phyloP scores from a whole-genome alignment of 2,113 vertebrate genomes.

The Raja brachyura region DNA sequence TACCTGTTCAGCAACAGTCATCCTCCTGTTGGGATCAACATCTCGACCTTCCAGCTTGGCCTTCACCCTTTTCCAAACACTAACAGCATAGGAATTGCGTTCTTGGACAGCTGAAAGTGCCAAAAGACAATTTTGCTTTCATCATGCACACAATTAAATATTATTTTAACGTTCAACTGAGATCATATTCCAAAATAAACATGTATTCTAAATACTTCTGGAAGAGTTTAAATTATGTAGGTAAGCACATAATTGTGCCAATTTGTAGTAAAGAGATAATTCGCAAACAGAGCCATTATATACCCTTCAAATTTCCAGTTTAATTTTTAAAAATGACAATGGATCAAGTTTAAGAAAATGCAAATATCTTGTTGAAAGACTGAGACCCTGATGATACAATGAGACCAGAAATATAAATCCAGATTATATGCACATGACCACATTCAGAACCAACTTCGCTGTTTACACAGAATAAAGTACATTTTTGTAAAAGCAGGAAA shows the following conservation, averaged over 20 bases:
- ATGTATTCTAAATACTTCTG: not conserved
- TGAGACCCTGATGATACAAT: not conserved
- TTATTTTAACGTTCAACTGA: not conserved
- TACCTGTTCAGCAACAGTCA: conserved; percentile 97
- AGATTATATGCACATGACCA: not conserved
- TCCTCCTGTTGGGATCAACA: conserved; percentile 88
- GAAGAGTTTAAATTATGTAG: not conserved
- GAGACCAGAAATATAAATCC: not conserved
- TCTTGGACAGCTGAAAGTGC: conserved; percentile 81
- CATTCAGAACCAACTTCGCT: not conserved
- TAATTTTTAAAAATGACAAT: too few species aligned
- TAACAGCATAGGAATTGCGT: conserved; percentile 96
- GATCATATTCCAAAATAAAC: not conserved
- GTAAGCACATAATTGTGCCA: not conserved
- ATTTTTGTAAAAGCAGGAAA: not conserved
- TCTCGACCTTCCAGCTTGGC: conserved; percentile 97
- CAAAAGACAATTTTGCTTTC: not conserved
- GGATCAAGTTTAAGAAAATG: too few species aligned
- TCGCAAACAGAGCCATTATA: not conserved
- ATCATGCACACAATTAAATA: not conserved
- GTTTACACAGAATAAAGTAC: not conserved
- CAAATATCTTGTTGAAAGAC: not conserved
- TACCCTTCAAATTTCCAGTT: not conserved
- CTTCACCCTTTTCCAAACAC: conserved; percentile 98
- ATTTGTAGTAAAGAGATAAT: not conserved